Evolutionary conservation across 2,797 vertebrate species (phyloP).

Genomic region (Gobionotothen gibberifrons): DNA sequence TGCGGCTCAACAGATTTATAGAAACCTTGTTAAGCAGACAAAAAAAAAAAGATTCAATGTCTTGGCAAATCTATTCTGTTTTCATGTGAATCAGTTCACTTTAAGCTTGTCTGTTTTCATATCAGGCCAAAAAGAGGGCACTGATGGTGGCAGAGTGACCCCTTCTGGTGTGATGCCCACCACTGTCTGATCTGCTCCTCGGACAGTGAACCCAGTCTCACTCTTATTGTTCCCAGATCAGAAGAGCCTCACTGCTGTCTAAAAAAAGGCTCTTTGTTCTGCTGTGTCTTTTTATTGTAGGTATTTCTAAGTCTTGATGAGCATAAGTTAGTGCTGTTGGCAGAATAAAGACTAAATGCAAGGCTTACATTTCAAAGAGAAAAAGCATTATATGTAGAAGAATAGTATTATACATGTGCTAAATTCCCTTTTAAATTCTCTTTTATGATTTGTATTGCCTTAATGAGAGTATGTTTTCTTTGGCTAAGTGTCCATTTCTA

Average conservation of each 20-base stretch:
- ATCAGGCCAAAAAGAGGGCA: slow-evolving; percentile 33
- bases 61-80: not conserved
- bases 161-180: slow-evolving; percentile 77
- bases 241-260: not conserved
- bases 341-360: not conserved
- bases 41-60: not conserved
- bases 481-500: too few species aligned
- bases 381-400: not conserved
- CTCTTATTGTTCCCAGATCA: slow-evolving; percentile 10
- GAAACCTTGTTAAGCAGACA: not conserved
- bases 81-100: slow-evolving; percentile 5
- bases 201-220: slow-evolving; percentile 24
- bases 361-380: not conserved
- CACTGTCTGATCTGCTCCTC: slow-evolving; percentile 21
- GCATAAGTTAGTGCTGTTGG: too few species aligned
- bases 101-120: slow-evolving; percentile 22
- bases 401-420: not conserved
- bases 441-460: not conserved
- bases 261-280: not conserved
- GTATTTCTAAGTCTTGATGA: not conserved
- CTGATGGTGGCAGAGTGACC: slow-evolving; percentile 78
- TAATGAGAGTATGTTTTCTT: not conserved
- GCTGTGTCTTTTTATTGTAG: not conserved
- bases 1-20: slow-evolving; percentile 4
- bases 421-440: not conserved